These are phyloP conservation scores for Brenthis hecate DNA, from an alignment of 2,888 invertebrate species.

Conservation along the genomic window DNA sequence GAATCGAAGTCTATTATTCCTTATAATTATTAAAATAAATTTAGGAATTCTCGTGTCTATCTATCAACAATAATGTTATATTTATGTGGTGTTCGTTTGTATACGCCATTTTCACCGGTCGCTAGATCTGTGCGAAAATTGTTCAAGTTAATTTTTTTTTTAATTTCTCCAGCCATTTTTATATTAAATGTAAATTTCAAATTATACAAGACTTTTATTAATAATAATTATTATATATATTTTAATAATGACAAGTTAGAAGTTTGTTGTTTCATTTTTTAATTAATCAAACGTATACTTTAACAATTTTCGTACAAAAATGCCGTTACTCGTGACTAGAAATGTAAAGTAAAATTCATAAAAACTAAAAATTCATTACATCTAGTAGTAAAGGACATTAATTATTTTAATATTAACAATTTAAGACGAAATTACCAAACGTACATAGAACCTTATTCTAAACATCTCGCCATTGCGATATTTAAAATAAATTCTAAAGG, in stretches of 20 bases:
- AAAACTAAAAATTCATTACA: constrained; percentile 55
- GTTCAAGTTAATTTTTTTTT: constrained; percentile 32
- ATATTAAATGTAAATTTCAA: not conserved
- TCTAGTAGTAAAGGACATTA: constrained; percentile 66
- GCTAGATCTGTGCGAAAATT: constrained; percentile 52
- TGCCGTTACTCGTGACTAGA: constrained; percentile 78
- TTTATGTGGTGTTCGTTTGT: constrained; percentile 80
- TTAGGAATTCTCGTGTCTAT: constrained; percentile 67
- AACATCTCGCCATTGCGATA: constrained; percentile 39
- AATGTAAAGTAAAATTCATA: constrained; percentile 67
- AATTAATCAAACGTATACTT: not conserved
- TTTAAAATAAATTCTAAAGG: constrained; percentile 32
- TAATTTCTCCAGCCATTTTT: constrained; percentile 7
- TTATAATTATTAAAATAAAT: constrained; percentile 67
- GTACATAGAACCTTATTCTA: constrained; percentile 56
- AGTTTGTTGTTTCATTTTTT: not conserved
- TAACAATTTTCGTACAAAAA: constrained; percentile 56
- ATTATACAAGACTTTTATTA: no score
- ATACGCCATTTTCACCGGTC: constrained; percentile 72
- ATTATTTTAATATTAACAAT: constrained; percentile 55
- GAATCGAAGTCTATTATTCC: constrained; percentile 67
- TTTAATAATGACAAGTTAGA: no score
- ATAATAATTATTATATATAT: not conserved
- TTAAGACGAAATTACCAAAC: constrained; percentile 43
- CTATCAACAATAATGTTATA: constrained; percentile 68